A percentile compares a stretch with the other conserved stretches of the same genome.
Conservation (phyloP, 2,888 invertebrate genomes). For the Diarsia dahlii region DNA sequence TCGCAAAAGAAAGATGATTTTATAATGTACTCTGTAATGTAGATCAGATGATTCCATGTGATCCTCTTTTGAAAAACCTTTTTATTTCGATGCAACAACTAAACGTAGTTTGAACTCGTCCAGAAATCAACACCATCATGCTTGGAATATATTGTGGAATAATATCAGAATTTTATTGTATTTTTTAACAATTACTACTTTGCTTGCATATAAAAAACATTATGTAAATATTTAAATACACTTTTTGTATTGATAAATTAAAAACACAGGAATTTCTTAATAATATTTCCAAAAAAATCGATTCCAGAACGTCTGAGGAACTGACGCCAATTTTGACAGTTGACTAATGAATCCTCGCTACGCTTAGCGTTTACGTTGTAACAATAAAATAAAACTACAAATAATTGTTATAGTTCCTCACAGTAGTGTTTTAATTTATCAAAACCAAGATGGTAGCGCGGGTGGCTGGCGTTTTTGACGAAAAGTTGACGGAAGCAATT, state of each 20-base stretch:
- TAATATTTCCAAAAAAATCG: background rate
- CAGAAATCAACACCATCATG: background rate
- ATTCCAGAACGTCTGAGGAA: slow-evolving; percentile 66
- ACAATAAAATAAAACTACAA: slow-evolving; percentile 62
- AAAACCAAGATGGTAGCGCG: slow-evolving; percentile 91
- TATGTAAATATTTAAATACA: background rate
- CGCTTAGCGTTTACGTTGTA: slow-evolving; percentile 68
- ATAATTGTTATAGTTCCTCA: slow-evolving; percentile 60
- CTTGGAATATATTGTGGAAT: no score
- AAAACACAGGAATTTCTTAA: background rate
- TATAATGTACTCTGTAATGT: no score
- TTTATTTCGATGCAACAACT: slow-evolving; percentile 15
- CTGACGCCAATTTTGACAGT: slow-evolving; percentile 84
- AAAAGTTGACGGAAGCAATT: slow-evolving; percentile 92
- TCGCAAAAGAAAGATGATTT: background rate
- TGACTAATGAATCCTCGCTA: slow-evolving; percentile 66
- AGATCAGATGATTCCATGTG: background rate
- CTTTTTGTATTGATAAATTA: background rate
- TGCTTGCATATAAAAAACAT: background rate
- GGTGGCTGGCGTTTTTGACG: slow-evolving; percentile 92
- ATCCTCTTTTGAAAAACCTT: background rate
- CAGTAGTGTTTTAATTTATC: slow-evolving; percentile 55
- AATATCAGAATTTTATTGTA: no score
- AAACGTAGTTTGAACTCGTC: slow-evolving; percentile 32
- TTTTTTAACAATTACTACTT: background rate